Evolutionary conservation across 2,888 invertebrate species (phyloP).

Genomic region (Drosophila anceps): DNA sequence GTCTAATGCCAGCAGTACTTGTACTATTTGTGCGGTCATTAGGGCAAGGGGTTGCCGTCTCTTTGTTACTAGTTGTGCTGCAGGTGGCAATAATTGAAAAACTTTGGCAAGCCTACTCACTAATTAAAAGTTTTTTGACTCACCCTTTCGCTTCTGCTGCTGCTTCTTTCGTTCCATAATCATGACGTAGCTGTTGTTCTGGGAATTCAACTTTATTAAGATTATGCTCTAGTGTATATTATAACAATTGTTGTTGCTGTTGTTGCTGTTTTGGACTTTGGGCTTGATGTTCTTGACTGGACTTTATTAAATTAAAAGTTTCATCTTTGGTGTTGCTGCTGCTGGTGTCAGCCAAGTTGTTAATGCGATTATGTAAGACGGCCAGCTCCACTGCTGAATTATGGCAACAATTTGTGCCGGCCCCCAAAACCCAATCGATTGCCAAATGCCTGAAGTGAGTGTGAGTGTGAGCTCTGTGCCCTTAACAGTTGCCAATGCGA

Average conservation of each 20-base stretch:
- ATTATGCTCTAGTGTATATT: constrained; percentile 34
- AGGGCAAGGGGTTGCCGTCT: constrained; percentile 19
- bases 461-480: constrained; percentile 4
- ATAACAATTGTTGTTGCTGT: constrained; percentile 26
- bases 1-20: constrained; percentile 39
- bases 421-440: constrained; percentile 46
- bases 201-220: constrained; percentile 63
- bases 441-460: constrained; percentile 8
- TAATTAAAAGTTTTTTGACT: constrained; percentile 73
- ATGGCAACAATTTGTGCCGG: constrained; percentile 49
- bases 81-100: constrained; percentile 81
- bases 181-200: constrained; percentile 36
- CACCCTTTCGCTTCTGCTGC: background rate
- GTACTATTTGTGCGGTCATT: constrained; percentile 51
- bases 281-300: constrained; percentile 20
- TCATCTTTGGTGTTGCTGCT: constrained; percentile 14
- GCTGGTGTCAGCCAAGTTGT: constrained; percentile 48
- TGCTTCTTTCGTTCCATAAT: constrained; percentile 24
- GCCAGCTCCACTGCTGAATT: constrained; percentile 31
- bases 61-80: constrained; percentile 21
- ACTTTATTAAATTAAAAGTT: constrained; percentile 73
- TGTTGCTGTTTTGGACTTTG: constrained; percentile 26
- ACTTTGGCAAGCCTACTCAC: constrained; percentile 69
- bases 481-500: constrained; percentile 34
- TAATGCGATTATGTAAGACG: constrained; percentile 59